A percentile compares a stretch with the other conserved stretches of the same genome.
Evolutionary conservation across 2,797 vertebrate genomes (phyloP).

Genomic region (Crossoptilon crossoptilon): DNA sequence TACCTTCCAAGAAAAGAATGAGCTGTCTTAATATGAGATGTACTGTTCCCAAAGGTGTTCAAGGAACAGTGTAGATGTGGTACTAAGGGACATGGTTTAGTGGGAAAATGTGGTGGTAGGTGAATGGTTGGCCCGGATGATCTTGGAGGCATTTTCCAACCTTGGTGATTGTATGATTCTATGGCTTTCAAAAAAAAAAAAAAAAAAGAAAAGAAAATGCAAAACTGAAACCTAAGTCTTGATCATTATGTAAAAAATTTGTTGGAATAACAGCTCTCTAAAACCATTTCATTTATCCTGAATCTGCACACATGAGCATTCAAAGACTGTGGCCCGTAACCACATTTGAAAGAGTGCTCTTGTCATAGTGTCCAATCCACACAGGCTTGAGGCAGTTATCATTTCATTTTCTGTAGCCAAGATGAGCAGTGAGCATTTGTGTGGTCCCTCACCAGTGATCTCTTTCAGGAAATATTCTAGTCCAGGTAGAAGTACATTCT

Average conservation of each 20-base stretch:
- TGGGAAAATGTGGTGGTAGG: no score
- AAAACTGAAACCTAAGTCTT: not conserved
- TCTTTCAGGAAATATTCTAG: not conserved
- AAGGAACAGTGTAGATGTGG: no score
- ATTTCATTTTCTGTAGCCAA: not conserved
- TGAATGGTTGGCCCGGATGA: no score
- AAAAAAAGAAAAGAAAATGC: rapidly evolving
- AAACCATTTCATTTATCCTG: not conserved
- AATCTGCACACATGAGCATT: not conserved
- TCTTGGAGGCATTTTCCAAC: no score
- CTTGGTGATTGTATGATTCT: no score
- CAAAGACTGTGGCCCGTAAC: not conserved
- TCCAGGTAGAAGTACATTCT: not conserved
- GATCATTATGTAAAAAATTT: not conserved
- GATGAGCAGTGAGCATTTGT: not conserved
- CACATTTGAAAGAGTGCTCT: not conserved
- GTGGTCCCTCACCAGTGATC: not conserved
- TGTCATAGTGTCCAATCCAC: not conserved
- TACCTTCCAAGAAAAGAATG: not conserved
- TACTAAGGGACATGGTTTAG: no score
- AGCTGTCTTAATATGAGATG: not conserved
- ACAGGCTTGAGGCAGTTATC: not conserved
- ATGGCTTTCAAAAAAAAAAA: not conserved
- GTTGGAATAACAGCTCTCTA: not conserved
- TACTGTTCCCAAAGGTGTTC: no score